Percentiles rank a stretch among this genome's conserved stretches.
phyloP scores from a whole-genome alignment of 2,113 vertebrate genomes.

The Nasalis larvatus region DNA sequence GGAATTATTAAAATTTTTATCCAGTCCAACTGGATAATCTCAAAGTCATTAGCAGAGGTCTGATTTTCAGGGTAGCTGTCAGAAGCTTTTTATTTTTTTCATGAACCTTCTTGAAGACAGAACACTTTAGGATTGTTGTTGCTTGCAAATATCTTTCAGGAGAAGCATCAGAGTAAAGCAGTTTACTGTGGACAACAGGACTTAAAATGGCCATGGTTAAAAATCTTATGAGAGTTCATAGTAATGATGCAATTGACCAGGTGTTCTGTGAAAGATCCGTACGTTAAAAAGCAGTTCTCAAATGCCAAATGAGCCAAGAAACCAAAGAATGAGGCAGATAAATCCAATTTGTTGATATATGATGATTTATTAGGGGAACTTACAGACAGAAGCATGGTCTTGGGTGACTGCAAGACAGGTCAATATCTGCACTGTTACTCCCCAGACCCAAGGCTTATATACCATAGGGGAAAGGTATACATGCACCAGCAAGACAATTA shows the following conservation, averaged over 20 bases:
- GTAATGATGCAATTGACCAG: neutral
- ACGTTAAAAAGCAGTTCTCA: no score
- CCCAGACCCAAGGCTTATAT: no score
- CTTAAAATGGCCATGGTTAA: neutral
- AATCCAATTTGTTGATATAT: no score
- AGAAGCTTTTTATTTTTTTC: neutral
- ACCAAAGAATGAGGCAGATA: no score
- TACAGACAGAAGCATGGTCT: no score
- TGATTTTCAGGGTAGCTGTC: neutral
- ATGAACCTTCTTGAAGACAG: neutral
- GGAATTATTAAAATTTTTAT: neutral
- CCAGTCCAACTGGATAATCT: neutral
- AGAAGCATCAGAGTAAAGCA: neutral
- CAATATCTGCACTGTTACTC: no score
- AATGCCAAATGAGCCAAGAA: no score
- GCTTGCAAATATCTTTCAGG: neutral
- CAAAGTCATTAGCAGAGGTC: neutral
- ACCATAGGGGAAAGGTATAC: no score
- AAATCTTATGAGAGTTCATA: neutral
- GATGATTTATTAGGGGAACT: no score
- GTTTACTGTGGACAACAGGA: neutral
- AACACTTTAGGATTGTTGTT: neutral
- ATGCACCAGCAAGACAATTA: no score
- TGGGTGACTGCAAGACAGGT: no score
- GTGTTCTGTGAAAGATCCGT: no score